These are phyloP conservation scores for Colossoma macropomum DNA, from an alignment of 2,113 vertebrate species.

Conservation along the genomic window DNA sequence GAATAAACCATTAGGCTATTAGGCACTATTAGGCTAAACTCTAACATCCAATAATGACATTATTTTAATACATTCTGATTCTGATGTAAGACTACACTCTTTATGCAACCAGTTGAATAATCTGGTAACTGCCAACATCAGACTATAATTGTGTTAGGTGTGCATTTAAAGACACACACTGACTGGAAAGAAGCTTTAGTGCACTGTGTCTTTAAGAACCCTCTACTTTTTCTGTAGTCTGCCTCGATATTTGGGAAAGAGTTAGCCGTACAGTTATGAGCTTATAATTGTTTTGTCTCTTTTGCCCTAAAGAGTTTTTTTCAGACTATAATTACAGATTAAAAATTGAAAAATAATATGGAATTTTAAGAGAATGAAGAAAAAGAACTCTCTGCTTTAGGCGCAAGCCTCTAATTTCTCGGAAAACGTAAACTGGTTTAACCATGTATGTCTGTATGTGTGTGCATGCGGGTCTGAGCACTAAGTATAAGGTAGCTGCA, in stretches of 20 bases:
- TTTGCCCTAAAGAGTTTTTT: conserved; percentile 56
- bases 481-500: conserved; percentile 1
- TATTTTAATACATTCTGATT: no score
- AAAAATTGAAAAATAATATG: conserved; percentile 50
- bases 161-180: no score
- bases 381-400: conserved; percentile 45
- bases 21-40: no score
- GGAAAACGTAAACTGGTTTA: conserved; percentile 58
- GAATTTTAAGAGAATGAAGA: conserved; percentile 43
- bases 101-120: no score
- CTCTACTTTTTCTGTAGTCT: not conserved
- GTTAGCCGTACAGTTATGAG: conserved; percentile 45
- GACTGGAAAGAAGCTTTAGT: not conserved
- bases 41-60: no score
- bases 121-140: not conserved
- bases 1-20: no score
- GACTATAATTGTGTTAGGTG: no score
- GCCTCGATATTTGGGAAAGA: conserved; percentile 39
- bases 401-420: conserved; percentile 53
- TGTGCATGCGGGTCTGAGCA: conserved; percentile 13
- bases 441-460: conserved; percentile 24
- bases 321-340: conserved; percentile 52
- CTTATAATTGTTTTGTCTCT: conserved; percentile 57
- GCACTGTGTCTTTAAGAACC: conserved; percentile 10
- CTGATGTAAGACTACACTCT: no score